Evolutionary conservation across 2,888 invertebrate species (phyloP).

Genomic region (Hypomecis atomaria): DNA sequence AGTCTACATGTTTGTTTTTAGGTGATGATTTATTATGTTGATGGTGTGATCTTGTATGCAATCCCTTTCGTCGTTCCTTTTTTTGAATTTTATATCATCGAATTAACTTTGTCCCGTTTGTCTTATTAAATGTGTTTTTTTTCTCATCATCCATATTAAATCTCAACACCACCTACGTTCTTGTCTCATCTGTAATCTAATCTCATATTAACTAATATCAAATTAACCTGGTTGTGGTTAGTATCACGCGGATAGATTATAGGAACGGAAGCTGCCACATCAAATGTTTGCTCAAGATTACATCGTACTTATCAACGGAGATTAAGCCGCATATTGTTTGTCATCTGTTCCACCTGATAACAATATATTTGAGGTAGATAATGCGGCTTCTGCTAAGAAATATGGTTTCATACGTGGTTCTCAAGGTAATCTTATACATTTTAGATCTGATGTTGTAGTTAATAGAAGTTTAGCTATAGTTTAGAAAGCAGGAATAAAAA

Average conservation of each 20-base stretch:
- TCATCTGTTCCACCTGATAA: constrained; percentile 75
- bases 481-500: neutral
- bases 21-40: no score
- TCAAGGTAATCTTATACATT: constrained; percentile 9
- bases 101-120: no score
- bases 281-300: constrained; percentile 71
- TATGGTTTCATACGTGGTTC: constrained; percentile 35
- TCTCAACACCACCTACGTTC: neutral
- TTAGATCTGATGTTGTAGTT: neutral
- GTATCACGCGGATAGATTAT: constrained; percentile 69
- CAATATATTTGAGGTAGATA: constrained; percentile 74
- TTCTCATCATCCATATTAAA: neutral
- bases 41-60: no score
- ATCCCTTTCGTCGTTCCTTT: no score
- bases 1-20: no score
- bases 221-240: constrained; percentile 58
- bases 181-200: constrained; percentile 35
- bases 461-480: neutral
- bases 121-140: no score
- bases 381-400: constrained; percentile 54
- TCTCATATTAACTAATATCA: constrained; percentile 53
- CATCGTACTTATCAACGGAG: constrained; percentile 74
- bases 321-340: constrained; percentile 75
- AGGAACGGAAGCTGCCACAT: constrained; percentile 76
- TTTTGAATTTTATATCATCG: no score